Conservation (phyloP, 2,797 vertebrate species). For the Enteromius viviparus region DNA sequence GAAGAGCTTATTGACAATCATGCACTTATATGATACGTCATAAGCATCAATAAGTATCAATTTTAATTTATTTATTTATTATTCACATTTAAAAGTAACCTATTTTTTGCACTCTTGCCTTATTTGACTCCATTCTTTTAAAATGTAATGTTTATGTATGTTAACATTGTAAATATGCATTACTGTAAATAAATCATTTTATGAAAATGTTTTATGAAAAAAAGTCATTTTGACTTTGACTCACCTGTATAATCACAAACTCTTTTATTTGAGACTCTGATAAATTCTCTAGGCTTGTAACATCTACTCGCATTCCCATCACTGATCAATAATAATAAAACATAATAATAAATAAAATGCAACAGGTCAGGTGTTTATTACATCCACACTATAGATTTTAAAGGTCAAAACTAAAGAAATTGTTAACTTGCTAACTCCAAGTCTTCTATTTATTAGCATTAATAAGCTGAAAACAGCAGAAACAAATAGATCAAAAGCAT, state of each 20-base stretch:
- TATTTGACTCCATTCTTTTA: neutral
- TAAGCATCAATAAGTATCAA: neutral
- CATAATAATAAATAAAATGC: neutral
- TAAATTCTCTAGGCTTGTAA: neutral
- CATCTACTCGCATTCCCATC: neutral
- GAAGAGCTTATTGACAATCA: neutral
- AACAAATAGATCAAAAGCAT: neutral
- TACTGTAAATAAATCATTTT: neutral
- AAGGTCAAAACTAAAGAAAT: neutral
- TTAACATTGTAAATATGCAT: neutral
- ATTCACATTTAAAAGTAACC: neutral
- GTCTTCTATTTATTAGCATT: too few species aligned
- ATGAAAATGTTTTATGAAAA: too few species aligned
- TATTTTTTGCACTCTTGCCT: neutral
- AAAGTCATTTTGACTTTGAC: neutral
- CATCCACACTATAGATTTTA: neutral
- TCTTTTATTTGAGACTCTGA: neutral
- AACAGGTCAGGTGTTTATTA: neutral
- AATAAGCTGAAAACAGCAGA: neutral
- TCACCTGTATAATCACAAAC: neutral
- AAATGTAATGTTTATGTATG: neutral
- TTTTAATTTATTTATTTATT: neutral
- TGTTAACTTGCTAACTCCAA: neutral
- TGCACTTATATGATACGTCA: neutral
- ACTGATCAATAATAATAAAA: neutral